Evolutionary conservation across 2,888 invertebrate species (phyloP).

Genomic region (Criorhina ranunculi): DNA sequence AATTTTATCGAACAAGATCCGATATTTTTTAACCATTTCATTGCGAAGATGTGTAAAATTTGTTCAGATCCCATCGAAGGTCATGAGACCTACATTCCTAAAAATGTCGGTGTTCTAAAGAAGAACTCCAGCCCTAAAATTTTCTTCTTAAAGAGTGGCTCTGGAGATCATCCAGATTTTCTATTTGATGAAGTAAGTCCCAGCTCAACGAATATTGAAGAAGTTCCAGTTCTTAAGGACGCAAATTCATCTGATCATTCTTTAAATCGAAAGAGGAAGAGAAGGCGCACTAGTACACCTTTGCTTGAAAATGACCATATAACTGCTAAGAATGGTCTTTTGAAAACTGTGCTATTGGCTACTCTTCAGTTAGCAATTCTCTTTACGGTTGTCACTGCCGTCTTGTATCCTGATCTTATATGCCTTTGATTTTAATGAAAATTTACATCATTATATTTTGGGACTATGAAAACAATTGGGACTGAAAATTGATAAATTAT

Average conservation of each 20-base stretch:
- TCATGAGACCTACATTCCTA: constrained; percentile 20
- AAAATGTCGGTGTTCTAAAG: not conserved
- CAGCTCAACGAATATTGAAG: not conserved
- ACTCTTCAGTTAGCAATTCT: constrained; percentile 80
- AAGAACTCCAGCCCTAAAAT: not conserved
- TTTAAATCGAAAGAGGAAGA: constrained; percentile 61
- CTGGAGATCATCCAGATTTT: constrained; percentile 52
- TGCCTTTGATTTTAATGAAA: constrained; percentile 74
- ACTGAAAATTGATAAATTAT: not conserved
- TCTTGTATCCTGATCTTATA: constrained; percentile 81
- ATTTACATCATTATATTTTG: not conserved
- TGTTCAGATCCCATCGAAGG: not conserved
- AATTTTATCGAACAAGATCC: constrained; percentile 82
- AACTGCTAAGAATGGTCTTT: constrained; percentile 77
- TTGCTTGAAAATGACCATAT: constrained; percentile 50
- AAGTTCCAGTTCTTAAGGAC: not conserved
- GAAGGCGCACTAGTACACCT: constrained; percentile 67
- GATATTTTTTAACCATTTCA: constrained; percentile 81
- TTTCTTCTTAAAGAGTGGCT: not conserved
- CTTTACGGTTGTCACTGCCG: constrained; percentile 80
- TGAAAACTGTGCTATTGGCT: constrained; percentile 80
- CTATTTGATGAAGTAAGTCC: not conserved
- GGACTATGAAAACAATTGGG: not conserved
- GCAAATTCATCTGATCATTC: constrained; percentile 9
- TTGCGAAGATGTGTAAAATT: constrained; percentile 60